Evolutionary conservation across 2,888 invertebrate species (phyloP).

Genomic region (Epinotia brunnichana): DNA sequence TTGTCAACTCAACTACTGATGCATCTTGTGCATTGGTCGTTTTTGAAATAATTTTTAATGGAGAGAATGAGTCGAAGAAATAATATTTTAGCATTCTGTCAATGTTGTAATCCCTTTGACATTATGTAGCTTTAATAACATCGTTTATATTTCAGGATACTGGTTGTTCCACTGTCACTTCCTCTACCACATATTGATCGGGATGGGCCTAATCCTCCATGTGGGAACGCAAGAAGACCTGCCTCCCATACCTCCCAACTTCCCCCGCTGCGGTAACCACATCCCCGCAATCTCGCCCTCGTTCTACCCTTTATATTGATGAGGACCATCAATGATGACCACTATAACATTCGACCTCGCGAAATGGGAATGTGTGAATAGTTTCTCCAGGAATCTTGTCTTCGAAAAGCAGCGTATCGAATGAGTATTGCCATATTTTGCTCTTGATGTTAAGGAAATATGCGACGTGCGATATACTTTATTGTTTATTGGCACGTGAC

Average conservation of each 20-base stretch:
- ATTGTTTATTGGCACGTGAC: constrained; percentile 12
- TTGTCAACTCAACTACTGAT: no score
- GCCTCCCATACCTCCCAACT: constrained; percentile 90
- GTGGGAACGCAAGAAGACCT: constrained; percentile 90
- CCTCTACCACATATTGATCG: constrained; percentile 93
- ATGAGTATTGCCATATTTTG: constrained; percentile 77
- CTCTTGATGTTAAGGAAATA: constrained; percentile 64
- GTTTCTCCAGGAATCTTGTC: constrained; percentile 45
- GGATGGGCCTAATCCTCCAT: constrained; percentile 92
- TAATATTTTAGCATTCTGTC: no score
- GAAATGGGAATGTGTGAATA: constrained; percentile 24
- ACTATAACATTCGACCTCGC: constrained; percentile 34
- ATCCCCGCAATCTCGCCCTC: constrained; percentile 85
- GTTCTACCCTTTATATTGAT: constrained; percentile 67
- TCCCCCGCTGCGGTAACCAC: constrained; percentile 91
- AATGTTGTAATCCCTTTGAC: no score
- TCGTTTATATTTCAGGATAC: constrained; percentile 84
- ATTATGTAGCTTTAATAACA: neutral
- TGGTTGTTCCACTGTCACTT: constrained; percentile 97
- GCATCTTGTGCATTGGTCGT: no score
- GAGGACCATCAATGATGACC: constrained; percentile 30
- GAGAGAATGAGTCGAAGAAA: no score
- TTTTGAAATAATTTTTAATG: no score
- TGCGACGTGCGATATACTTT: constrained; percentile 59
- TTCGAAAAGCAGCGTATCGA: constrained; percentile 50